These are phyloP conservation scores for Alectoris magna DNA, from an alignment of 2,797 vertebrate species.

Conservation along the genomic window DNA sequence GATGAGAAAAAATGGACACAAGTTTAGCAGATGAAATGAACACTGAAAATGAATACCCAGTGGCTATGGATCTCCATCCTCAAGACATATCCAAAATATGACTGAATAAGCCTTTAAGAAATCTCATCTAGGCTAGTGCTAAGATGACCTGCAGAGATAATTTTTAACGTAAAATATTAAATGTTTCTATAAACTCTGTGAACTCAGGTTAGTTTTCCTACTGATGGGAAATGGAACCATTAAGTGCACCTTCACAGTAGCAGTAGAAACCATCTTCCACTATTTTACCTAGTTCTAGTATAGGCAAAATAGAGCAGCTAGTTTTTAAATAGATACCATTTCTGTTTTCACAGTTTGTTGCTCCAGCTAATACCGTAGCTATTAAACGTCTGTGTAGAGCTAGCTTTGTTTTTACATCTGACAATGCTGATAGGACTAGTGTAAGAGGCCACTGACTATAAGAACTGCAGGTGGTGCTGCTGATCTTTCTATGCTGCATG, in stretches of 20 bases:
- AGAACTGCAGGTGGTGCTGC: not conserved
- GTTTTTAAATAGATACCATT: not conserved
- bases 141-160: too few species aligned
- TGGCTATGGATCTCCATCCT: not conserved
- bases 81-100: not conserved
- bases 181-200: too few species aligned
- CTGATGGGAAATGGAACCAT: not conserved
- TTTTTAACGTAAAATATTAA: too few species aligned
- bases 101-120: not conserved
- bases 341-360: not conserved
- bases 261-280: not conserved
- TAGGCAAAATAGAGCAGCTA: not conserved
- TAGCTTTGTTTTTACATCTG: not conserved
- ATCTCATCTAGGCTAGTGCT: not conserved
- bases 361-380: not conserved
- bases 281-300: not conserved
- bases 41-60: not conserved
- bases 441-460: not conserved
- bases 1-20: not conserved
- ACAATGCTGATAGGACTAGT: not conserved
- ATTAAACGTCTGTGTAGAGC: not conserved
- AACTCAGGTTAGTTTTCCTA: not conserved
- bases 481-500: not conserved
- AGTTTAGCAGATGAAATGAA: not conserved
- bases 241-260: not conserved